A percentile compares a stretch with the other conserved stretches of the same genome.
Evolutionary conservation across 2,888 invertebrate species (phyloP).

Genomic region (Seladonia tumulorum): DNA sequence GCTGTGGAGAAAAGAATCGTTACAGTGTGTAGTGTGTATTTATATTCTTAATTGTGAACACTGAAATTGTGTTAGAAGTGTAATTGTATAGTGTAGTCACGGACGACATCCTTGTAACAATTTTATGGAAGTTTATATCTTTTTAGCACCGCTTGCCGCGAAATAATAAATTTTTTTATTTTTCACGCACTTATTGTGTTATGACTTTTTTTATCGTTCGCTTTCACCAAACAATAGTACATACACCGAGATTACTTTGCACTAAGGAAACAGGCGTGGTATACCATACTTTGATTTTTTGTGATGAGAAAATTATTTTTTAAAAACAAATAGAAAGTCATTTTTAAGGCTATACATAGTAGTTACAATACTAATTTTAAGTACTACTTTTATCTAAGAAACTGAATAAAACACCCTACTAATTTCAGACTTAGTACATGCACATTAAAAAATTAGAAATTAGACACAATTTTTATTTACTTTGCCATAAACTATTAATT

Average conservation of each 20-base stretch:
- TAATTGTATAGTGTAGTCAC: neutral
- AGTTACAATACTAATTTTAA: neutral
- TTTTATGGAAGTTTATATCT: neutral
- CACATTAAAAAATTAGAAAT: neutral
- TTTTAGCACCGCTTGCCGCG: neutral
- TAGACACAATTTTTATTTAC: neutral
- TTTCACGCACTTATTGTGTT: neutral
- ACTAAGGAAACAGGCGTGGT: neutral
- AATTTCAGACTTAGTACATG: too few relatives aligned
- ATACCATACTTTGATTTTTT: neutral
- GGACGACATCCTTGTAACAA: neutral
- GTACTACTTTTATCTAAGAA: neutral
- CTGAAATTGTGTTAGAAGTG: neutral
- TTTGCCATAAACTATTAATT: neutral
- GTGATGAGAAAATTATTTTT: too few relatives aligned
- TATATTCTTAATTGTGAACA: neutral
- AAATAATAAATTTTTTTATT: neutral
- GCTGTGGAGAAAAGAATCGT: neutral
- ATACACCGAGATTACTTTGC: neutral
- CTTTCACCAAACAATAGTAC: neutral
- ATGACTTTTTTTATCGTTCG: neutral
- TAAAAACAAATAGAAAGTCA: neutral
- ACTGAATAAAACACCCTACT: neutral
- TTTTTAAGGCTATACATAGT: neutral
- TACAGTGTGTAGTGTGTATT: neutral